Conservation (phyloP, 2,113 vertebrate genomes). For the Bos javanicus region DNA sequence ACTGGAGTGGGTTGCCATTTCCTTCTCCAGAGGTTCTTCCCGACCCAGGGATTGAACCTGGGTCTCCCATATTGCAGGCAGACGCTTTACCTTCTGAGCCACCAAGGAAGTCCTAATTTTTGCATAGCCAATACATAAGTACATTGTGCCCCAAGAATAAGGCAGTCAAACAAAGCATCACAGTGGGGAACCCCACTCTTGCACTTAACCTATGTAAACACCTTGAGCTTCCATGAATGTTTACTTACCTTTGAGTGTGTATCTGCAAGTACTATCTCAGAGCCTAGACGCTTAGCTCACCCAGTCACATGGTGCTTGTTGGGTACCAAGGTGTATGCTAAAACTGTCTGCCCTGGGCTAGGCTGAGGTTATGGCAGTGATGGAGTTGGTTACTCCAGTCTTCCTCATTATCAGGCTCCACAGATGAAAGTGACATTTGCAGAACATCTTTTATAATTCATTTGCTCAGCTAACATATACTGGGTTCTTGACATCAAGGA, state of each 20-base stretch:
- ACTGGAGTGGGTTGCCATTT: neutral
- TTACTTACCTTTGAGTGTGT: neutral
- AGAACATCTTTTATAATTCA: neutral
- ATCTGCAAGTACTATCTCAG: neutral
- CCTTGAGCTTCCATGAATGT: neutral
- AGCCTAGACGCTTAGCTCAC: neutral
- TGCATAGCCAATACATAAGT: neutral
- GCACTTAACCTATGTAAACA: neutral
- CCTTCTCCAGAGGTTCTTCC: neutral
- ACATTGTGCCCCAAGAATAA: neutral
- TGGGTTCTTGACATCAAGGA: neutral
- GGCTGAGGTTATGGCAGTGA: neutral
- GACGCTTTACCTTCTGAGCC: neutral
- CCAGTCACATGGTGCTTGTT: neutral
- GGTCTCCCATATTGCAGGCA: neutral
- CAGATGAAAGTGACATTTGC: neutral
- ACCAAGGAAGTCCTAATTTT: neutral
- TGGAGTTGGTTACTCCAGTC: neutral
- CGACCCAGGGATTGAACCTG: neutral
- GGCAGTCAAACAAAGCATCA: neutral
- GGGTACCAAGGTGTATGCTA: neutral
- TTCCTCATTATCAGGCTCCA: neutral
- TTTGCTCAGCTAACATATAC: neutral
- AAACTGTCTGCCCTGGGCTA: neutral
- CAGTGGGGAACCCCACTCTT: neutral